Evolutionary conservation across 2,797 vertebrate genomes (phyloP), one percentile per base, ranked within the genome.

Genomic region (Betta splendens): DNA sequence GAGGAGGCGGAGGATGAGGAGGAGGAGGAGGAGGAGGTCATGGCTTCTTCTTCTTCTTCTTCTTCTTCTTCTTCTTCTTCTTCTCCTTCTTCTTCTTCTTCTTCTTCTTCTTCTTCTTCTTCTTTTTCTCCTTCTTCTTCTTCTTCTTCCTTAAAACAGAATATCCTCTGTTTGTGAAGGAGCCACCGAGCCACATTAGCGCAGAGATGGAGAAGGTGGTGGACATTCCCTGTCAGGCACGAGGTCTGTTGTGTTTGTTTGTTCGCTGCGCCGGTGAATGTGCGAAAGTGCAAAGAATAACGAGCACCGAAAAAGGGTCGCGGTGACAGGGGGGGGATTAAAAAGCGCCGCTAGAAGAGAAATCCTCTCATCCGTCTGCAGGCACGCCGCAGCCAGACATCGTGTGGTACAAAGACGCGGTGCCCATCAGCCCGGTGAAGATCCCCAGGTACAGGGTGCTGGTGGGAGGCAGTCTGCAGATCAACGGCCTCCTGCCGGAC

Each of bases 201-300:
- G 96, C 96, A 0, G 97, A 99, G 88, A 98, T 98, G 95, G 97
- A 99, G 85, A 99, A 96, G 72, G 93, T 98, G 84, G 94, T 98
- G 80, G 93, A 98, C 80, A 94, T 99, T 56, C 95, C 96, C 31
- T 99, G 97, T 80, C 95, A 94, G 75, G 97, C 96, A 39, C 92
- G 94, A 90, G 92, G 92, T 90, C 45, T 69, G 87, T 71, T 35
- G n/a, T 57, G 39, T 25, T 69, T 65, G 7, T 42, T 50, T 63
- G n/a, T n/a, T 15, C 3, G 49, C 37, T 49, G 23, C 59, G 26
- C 13, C 42, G 5, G 18, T 43, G 54, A 10, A n/a, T 40, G 39
- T 48, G 48, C 21, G 31, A 64, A 60, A 29, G 16, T 53, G 46
- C 35, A 31, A 29, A 36, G 35, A 33, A 49, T 3, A 10, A 64